Evolutionary conservation across 1,140 invertebrate genomes (phyloP), one percentile per base, ranked within the genome.

Genomic region (Portunus trituberculatus): DNA sequence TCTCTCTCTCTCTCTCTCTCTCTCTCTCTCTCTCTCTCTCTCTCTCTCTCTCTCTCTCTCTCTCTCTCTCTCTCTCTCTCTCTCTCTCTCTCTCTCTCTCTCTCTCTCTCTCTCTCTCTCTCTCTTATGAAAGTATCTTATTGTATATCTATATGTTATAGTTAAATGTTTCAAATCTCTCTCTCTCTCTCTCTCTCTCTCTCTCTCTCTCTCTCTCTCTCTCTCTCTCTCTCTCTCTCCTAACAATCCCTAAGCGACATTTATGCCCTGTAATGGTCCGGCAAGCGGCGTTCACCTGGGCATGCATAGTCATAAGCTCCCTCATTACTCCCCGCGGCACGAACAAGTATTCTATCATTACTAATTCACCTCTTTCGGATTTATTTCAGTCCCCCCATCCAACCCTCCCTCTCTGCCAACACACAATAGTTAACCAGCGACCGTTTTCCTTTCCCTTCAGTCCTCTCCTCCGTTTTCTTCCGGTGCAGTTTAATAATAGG

Each of bases 1-100:
- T 76, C 67, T 76, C 67, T 76, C 67, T 76, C 67, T 76, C 67
- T 76, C 67, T 76, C 67, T 76, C 67, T 76, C 67, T 76, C 67
- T 76, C 67, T 76, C 67, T 76, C 67, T 76, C 67, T 76, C 67
- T 76, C 67, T 76, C 67, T 76, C 67, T 76, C 67, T 76, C 67
- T 76, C 67, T 76, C 67, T 76, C 67, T 76, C 67, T 76, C 67
- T 76, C 67, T 76, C 67, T 76, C 67, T 76, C 67, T 76, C 67
- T 76, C 67, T 76, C 67, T 76, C 67, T 76, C 67, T 76, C 67
- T 76, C 7, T 76, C 67, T 76, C 7, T 76, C 67, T 76, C 7
- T 76, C 67, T 76, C 7, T 76, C 67, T 76, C 67, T 76, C 20
- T 76, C 67, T 16, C 67, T 76, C 67, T 76, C 67, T 76, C 67